Evolutionary conservation across 2,113 vertebrate species (phyloP), one percentile per base, ranked within the genome.

Genomic region (Spermophilus dauricus): DNA sequence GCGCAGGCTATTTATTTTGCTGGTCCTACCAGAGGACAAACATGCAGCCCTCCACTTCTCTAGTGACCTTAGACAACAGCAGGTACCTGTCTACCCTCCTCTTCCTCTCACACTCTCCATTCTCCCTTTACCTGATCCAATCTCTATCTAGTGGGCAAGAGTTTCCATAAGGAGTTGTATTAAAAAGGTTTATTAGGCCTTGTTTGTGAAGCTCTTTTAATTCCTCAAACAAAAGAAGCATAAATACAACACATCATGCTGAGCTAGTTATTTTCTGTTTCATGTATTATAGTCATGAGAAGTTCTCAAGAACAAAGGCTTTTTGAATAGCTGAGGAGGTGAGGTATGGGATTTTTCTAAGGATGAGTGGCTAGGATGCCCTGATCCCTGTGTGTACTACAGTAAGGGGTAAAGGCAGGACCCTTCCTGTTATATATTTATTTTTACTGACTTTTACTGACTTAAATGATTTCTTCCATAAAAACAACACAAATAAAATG

Each of bases 221-320:
- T 48, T 84, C 69, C 82, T 86, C 53, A 67, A 58, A 93, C 82
- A 96, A 97, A 93, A 86, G 75, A 95, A 61, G 53, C 67, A 48
- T 61, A 89, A 96, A 86, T 84, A 69, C 26, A 65, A 8, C 30
- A 12, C 6, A 34, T 65, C 82, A n/a, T 34, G 2, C 12, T 28
- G 8, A 87, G 53, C 78, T 93, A 42, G 28, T 16, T 61, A 53
- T 45, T 89, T 91, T 95, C 63, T 92, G 42, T 51, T 93, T 53
- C 51, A 61, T 93, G 82, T 93, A 83, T 90, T 97, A 86, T 61
- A 82, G 70, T 65, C 89, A 81, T 89, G 93, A 93, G 89, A 97
- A 91, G 67, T 84, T 95, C 91, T 72, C 78, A 16, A 58, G 67
- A 88, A 75, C 81, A 95, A 94, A 97, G 58, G 7, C 51, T 73